Base-by-base conservation (phyloP, 2,888 invertebrate species). In the Hydropsyche betteni region DNA sequence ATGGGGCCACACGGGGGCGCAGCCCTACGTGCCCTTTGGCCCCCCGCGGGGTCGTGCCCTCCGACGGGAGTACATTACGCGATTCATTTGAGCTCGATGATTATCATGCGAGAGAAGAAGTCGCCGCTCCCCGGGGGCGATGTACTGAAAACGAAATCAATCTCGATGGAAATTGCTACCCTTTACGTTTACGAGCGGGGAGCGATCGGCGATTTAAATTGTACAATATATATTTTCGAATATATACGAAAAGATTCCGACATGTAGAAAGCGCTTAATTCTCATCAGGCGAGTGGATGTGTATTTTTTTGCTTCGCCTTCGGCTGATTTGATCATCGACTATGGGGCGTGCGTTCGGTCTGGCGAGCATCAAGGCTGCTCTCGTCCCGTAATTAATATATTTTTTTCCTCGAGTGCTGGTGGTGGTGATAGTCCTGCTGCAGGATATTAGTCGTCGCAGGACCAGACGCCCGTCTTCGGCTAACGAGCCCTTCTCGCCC, bases 51-150 rank as follows among this genome's bases (percentile, higher is more conserved):
- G 76, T 74, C 44, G 69, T 33, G 72, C 75, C 75, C 79, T 55
- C 52, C 74, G 16, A 58, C 70, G 16, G 36, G 44, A 10, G 44
- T 4, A 75, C 75, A 79, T 79, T 78, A 77, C 75, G 75, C 79
- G 78, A 78, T 79, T 79, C 79, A 79, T 79, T 79, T 77, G 74
- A 69, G 69, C 75, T 76, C 71, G 71, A 76, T 76, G 76, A 77
- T 75, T 77, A 77, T 77, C 77, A 75, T 75, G 76, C 76, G 14
- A 52, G 70, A 76, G 70, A 70, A 77, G 74, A 76, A 51, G 72
- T 51, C 36, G 68, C 12, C 33, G 16, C 5, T 68, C 33, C 64
- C 69, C 69, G 44, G 38, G 69, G 64, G 69, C 44, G 69, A 14
- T 24, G 24, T 24, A 24, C 14, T 50, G 38, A 6, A 7, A 6